A percentile compares a stretch with the other conserved stretches of the same genome.
phyloP scores from a whole-genome alignment of 2,113 vertebrate genomes.

The Bos indicus region DNA sequence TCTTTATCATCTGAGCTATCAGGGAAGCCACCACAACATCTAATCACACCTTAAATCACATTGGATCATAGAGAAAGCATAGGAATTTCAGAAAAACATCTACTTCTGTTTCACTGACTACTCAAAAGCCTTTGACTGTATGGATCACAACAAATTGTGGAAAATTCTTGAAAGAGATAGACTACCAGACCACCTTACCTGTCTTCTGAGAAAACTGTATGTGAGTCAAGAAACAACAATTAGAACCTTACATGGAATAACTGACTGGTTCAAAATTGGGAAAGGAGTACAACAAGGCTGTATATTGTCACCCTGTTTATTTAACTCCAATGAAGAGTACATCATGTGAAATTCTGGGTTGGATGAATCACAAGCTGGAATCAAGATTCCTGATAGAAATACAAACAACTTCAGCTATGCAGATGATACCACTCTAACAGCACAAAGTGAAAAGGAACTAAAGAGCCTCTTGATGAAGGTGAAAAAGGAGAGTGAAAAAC shows the following conservation, averaged over 20 bases:
- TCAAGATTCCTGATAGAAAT: not conserved
- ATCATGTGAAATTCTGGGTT: not conserved
- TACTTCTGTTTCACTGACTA: not conserved
- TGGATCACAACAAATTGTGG: not conserved
- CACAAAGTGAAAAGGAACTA: not conserved
- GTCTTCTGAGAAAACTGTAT: not conserved
- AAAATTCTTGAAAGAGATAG: not conserved
- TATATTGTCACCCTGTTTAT: not conserved
- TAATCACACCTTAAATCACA: not conserved
- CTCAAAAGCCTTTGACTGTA: not conserved
- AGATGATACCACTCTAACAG: not conserved
- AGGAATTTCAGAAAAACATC: not conserved
- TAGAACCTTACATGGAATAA: not conserved
- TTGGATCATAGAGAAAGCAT: not conserved
- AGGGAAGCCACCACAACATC: not conserved
- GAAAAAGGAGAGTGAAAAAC: not conserved
- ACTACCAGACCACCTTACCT: not conserved
- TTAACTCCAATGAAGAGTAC: not conserved
- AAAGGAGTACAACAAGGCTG: not conserved
- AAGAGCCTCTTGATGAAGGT: not conserved
- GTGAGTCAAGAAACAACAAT: not conserved
- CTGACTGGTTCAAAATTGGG: not conserved
- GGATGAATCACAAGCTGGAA: not conserved
- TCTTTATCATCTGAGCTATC: not conserved
- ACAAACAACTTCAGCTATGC: not conserved